A percentile compares a stretch with the other conserved stretches of the same genome.
Evolutionary conservation across 2,888 invertebrate species (phyloP).

Genomic region (Lagria hirta): DNA sequence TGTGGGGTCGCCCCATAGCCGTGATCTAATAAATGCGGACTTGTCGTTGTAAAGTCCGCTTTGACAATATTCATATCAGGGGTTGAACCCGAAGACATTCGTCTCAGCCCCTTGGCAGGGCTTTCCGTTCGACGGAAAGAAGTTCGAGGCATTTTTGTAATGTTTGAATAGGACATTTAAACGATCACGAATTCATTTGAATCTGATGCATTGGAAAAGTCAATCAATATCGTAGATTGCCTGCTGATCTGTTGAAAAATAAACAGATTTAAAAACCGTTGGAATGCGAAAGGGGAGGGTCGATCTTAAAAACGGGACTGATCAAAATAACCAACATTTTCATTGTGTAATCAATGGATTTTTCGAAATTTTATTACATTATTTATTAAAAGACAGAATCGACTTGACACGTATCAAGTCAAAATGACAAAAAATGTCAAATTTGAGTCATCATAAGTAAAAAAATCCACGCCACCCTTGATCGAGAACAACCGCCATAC

Average conservation of each 20-base stretch:
- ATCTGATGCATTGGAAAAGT: constrained; percentile 11
- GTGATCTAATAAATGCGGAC: constrained; percentile 81
- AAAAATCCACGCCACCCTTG: constrained; percentile 31
- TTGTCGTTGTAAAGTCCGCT: constrained; percentile 60
- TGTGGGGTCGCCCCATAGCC: constrained; percentile 83
- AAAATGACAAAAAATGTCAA: too few species aligned
- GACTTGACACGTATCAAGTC: too few species aligned
- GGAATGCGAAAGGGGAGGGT: constrained; percentile 41
- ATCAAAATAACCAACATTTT: constrained; percentile 17
- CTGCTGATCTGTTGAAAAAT: constrained; percentile 22
- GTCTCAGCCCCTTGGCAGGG: constrained; percentile 57
- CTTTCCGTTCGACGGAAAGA: constrained; percentile 46
- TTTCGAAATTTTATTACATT: too few species aligned
- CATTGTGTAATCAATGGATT: too few species aligned
- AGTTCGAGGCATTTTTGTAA: constrained; percentile 58
- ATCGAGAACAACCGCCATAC: constrained; percentile 35
- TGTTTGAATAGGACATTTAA: constrained; percentile 8
- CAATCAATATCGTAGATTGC: constrained; percentile 6
- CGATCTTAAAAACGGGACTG: constrained; percentile 11
- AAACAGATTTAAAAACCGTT: constrained; percentile 37
- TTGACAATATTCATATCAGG: constrained; percentile 57
- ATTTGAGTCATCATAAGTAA: too few species aligned
- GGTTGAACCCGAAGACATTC: constrained; percentile 54
- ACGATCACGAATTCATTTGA: constrained; percentile 8
- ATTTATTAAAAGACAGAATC: too few species aligned